phyloP scores from a whole-genome alignment of 1,140 invertebrate species.

The Danaus plexippus region DNA sequence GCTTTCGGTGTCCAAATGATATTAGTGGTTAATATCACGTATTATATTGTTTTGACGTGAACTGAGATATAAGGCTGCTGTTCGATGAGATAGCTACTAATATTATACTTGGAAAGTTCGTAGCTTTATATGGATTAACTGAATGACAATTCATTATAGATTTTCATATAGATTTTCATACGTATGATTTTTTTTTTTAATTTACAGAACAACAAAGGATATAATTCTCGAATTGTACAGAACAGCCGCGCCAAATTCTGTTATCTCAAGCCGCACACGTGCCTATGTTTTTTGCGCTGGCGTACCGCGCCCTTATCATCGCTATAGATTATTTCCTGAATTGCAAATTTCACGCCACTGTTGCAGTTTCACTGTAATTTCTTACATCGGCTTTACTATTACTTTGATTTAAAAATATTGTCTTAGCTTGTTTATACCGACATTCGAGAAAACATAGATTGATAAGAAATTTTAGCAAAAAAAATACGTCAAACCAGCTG shows the following conservation, averaged over 20 bases:
- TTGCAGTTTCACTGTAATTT: background rate
- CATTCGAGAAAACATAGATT: too few relatives aligned
- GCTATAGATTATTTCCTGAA: slow-evolving; percentile 38
- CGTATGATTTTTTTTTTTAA: background rate
- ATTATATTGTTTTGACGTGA: slow-evolving; percentile 48
- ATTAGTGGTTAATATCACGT: slow-evolving; percentile 41
- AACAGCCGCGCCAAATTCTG: slow-evolving; percentile 11
- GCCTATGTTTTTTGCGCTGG: slow-evolving; percentile 11
- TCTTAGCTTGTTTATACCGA: too few relatives aligned
- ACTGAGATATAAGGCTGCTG: slow-evolving; percentile 18
- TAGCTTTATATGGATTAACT: too few relatives aligned
- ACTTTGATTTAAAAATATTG: too few relatives aligned
- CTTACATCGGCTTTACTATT: too few relatives aligned
- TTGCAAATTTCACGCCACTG: slow-evolving; percentile 40
- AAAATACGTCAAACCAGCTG: too few relatives aligned
- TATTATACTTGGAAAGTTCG: background rate
- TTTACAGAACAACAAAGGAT: slow-evolving; percentile 3
- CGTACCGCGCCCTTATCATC: slow-evolving; percentile 20
- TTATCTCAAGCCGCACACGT: slow-evolving; percentile 10
- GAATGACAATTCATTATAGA: too few relatives aligned
- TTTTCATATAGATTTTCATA: too few relatives aligned
- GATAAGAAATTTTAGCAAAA: too few relatives aligned
- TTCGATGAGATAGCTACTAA: slow-evolving; percentile 4
- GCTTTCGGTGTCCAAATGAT: slow-evolving; percentile 28
- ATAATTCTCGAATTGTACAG: background rate